Evolutionary conservation across 2,888 invertebrate species (phyloP), one percentile per base, ranked within the genome.

Genomic region (Dicyrtomina minuta): DNA sequence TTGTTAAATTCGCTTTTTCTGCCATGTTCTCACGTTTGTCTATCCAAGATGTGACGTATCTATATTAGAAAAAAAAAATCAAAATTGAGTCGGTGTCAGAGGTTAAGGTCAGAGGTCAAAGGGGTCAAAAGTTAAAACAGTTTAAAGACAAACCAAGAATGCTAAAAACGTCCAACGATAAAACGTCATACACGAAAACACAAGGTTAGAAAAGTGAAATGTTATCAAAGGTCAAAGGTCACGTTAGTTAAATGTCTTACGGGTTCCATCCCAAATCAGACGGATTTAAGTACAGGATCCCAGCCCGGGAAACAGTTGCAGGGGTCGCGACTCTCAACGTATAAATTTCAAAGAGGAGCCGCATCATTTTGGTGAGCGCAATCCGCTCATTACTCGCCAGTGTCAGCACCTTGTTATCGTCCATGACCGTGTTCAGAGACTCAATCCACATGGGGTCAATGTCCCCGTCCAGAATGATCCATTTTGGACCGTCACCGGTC

Each of bases 261-360:
- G 97, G 96, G 85, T 93, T 94, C 96, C 97, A 97, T 39, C 96
- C 96, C 62, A 97, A 86, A 84, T 97, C 97, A 81, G 93, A 93
- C 0, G 96, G 91, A 83, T 97, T 97, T 65, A 97, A 93, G 80
- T 95, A 97, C 59, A 97, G 84, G 80, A 97, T 97, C 72, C 97
- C 97, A 77, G 96, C 96, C 80, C 97, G 86, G 0, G 96, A 96
- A 13, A 97, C 97, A 0, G 97, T 97, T 43, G 97, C 97, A 22
- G 97, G 97, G 3, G 97, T 97, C 4, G 97, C 97, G 27, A 95
- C 96, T 80, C 90, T 88, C 80, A 97, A 85, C 83, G 95, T 95
- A 17, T 94, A 94, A 82, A 97, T 96, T 84, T 97, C 97, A 84
- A 97, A 97, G 80, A 97, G 86, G 71, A 97, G 84, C 80, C 96